Evolutionary conservation across 2,113 vertebrate species (phyloP).

Genomic region (Peucedramus taeniatus): DNA sequence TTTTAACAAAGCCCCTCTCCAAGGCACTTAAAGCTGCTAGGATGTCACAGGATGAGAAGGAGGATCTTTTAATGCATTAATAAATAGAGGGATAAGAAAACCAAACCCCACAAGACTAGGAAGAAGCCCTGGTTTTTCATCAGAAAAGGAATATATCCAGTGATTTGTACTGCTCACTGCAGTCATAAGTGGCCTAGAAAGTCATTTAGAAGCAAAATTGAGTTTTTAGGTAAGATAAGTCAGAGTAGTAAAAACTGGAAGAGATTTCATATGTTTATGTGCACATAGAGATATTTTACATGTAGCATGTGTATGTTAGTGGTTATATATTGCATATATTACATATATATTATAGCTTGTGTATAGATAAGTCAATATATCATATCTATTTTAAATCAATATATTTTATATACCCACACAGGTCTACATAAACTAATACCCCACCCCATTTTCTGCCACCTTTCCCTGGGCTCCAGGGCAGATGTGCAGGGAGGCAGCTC

Average conservation of each 20-base stretch:
- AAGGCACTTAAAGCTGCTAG: background rate
- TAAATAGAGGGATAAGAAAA: background rate
- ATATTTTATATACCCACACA: background rate
- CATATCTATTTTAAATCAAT: background rate
- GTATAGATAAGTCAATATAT: background rate
- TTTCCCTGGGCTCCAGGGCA: background rate
- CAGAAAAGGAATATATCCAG: background rate
- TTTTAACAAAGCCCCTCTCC: background rate
- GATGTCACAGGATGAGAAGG: background rate
- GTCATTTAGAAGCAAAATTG: rapidly evolving
- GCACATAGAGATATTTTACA: background rate
- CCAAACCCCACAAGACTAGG: background rate
- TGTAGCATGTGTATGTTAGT: background rate
- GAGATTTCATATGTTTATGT: background rate
- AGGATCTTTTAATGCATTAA: conserved; percentile 13
- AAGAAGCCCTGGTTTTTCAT: background rate
- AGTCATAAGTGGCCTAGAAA: background rate
- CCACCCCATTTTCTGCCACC: background rate
- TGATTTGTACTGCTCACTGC: background rate
- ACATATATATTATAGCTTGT: background rate
- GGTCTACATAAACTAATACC: background rate
- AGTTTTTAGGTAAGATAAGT: background rate
- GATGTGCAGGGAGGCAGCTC: background rate
- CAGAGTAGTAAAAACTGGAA: background rate
- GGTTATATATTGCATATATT: background rate